These are phyloP conservation scores for Brachyhypopomus gauderio DNA, from an alignment of 2,113 vertebrate species.

Conservation along the genomic window DNA sequence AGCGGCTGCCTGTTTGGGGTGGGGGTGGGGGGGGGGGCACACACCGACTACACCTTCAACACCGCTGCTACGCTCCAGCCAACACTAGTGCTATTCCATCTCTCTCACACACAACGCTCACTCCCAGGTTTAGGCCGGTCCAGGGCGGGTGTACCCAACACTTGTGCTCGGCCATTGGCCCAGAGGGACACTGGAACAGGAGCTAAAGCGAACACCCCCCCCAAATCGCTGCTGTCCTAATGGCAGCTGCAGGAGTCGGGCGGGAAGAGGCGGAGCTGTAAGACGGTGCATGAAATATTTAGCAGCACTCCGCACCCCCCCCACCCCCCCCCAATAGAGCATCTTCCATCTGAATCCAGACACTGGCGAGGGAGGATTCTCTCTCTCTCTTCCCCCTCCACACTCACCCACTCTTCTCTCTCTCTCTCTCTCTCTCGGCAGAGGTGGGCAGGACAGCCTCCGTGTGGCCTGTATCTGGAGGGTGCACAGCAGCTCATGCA, in stretches of 20 bases:
- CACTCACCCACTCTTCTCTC: background rate
- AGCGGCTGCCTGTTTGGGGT: background rate
- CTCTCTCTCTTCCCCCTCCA: slow-evolving; percentile 14
- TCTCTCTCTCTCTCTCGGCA: slow-evolving; percentile 21
- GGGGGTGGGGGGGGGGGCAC: background rate
- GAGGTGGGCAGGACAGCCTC: slow-evolving; percentile 25
- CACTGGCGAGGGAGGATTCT: background rate
- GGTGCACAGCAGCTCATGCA: slow-evolving; percentile 67
- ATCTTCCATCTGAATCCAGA: slow-evolving; percentile 27
- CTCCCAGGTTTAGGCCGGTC: background rate
- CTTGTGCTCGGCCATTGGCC: slow-evolving; percentile 5
- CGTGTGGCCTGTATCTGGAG: slow-evolving; percentile 48
- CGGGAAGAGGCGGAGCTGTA: slow-evolving; percentile 19
- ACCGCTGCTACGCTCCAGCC: background rate
- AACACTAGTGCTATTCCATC: background rate
- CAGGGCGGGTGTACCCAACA: background rate
- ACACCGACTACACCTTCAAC: slow-evolving; percentile 3
- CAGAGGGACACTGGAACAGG: background rate
- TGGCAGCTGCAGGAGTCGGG: slow-evolving; percentile 6
- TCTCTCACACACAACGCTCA: background rate
- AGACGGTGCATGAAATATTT: slow-evolving; percentile 63
- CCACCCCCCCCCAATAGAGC: background rate
- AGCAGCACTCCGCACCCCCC: slow-evolving; percentile 50
- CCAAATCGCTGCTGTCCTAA: slow-evolving; percentile 6
- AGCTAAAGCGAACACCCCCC: no score